Base-by-base conservation (phyloP, 1,140 invertebrate genomes). In the Rhynchophorus ferrugineus region DNA sequence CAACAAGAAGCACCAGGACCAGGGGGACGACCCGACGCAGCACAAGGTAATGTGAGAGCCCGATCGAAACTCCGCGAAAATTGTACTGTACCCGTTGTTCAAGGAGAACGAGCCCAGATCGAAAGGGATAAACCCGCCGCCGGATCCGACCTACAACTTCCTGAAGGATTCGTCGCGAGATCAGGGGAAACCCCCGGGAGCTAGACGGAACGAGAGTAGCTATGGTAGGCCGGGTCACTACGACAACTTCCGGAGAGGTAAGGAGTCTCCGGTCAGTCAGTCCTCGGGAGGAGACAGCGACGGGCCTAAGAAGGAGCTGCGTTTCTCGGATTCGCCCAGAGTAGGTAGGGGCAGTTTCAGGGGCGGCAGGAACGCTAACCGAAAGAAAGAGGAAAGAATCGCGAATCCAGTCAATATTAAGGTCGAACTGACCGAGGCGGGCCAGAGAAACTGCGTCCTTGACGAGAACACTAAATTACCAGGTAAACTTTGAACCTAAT, bases 321-420 rank as follows among this genome's bases (percentile, higher is more conserved):
- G 34, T 14, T 57, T 58, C 44, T 34, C 38, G 2, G 44, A 57
- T 37, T 19, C 22, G 9, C 17, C 36, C 2, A 13, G 19, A 20
- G 22, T 24, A 16, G 29, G 38, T 38, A 36, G 35, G 33, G 1
- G 33, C 17, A 29, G 18, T 16, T 47, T 35, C 18, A 48, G 36
- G 38, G n/a, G 34, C 16, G 17, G 42, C 1, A 41, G 22, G 19
- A 37, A 20, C 1, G 22, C 39, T 43, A 50, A 22, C 7, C 13
- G 36, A 50, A 44, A 35, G 18, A 34, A 11, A 13, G 21, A 29
- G 35, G 49, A 56, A 19, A 43, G 33, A 37, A 46, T 58, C 13
- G 47, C 54, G 19, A 59, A 57, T 46, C 60, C 55, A 19, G 34
- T 59, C 11, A 61, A 61, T 46, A 59, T 61, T 18, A 51, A 55